phyloP scores from a whole-genome alignment of 2,888 invertebrate genomes.

The Spilosoma lubricipeda region DNA sequence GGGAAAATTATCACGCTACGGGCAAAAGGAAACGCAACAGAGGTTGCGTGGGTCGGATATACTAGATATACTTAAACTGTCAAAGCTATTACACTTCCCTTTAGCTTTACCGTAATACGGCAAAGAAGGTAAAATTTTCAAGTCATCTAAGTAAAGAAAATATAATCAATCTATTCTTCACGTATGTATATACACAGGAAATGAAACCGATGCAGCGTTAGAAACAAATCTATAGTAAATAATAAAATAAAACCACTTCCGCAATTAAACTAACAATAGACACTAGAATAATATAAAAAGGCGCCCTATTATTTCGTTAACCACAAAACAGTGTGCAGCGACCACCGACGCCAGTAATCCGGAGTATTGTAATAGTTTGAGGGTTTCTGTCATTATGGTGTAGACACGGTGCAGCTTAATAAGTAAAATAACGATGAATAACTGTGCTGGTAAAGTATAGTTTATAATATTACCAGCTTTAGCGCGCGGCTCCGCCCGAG shows the following conservation, averaged over 20 bases:
- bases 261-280: slow-evolving; percentile 49
- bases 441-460: neutral
- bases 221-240: slow-evolving; percentile 28
- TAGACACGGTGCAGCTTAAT: slow-evolving; percentile 8
- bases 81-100: no score
- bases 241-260: slow-evolving; percentile 50
- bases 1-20: no score
- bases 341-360: slow-evolving; percentile 11
- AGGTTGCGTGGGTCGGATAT: no score
- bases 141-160: no score
- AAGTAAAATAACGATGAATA: neutral
- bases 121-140: no score
- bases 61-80: no score
- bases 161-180: neutral
- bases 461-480: neutral
- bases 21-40: no score
- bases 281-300: slow-evolving; percentile 48
- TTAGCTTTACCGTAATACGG: no score
- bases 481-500: no score
- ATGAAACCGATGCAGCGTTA: slow-evolving; percentile 14
- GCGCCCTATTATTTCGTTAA: slow-evolving; percentile 38
- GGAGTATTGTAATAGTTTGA: slow-evolving; percentile 16
- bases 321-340: slow-evolving; percentile 39
- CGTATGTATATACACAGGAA: slow-evolving; percentile 9
- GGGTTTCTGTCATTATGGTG: slow-evolving; percentile 13